These are phyloP conservation scores for Girardia tigrina DNA, from an alignment of 2,888 invertebrate genomes.

Conservation along the genomic window DNA sequence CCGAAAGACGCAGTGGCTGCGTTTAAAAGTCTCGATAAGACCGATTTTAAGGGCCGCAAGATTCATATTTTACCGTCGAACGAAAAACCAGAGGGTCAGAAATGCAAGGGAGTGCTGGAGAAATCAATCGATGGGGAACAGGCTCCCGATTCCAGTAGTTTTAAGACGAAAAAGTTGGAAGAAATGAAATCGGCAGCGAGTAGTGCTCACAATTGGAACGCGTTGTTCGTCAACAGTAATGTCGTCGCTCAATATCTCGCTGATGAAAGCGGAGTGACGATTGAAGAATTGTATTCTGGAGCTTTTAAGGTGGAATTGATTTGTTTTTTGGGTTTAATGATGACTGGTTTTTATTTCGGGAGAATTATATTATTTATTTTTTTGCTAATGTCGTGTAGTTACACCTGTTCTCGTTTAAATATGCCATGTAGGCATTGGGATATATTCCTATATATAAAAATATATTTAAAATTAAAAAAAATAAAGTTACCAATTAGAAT, in stretches of 20 bases:
- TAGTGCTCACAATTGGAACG: slow-evolving; percentile 79
- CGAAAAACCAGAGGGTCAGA: not conserved
- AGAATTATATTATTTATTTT: too few relatives aligned
- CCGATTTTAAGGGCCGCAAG: slow-evolving; percentile 51
- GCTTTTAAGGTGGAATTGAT: not conserved
- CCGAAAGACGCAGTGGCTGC: slow-evolving; percentile 86
- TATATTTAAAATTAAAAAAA: too few relatives aligned
- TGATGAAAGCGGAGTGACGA: slow-evolving; percentile 66
- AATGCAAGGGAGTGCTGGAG: not conserved
- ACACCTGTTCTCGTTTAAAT: too few relatives aligned
- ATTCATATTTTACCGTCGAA: slow-evolving; percentile 43
- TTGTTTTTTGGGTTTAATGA: not conserved
- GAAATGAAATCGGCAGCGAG: slow-evolving; percentile 26
- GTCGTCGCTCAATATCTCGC: slow-evolving; percentile 83
- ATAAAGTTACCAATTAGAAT: too few relatives aligned
- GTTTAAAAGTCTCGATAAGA: slow-evolving; percentile 74
- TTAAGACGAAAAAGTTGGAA: not conserved
- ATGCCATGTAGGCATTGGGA: too few relatives aligned
- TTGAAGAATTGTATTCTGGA: slow-evolving; percentile 46
- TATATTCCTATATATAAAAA: too few relatives aligned
- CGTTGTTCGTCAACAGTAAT: slow-evolving; percentile 76
- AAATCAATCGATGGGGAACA: not conserved
- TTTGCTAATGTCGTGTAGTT: too few relatives aligned
- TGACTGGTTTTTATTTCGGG: not conserved
- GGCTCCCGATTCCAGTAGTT: not conserved